Evolutionary conservation across 2,797 vertebrate genomes (phyloP).

Genomic region (Xyrichtys novacula): DNA sequence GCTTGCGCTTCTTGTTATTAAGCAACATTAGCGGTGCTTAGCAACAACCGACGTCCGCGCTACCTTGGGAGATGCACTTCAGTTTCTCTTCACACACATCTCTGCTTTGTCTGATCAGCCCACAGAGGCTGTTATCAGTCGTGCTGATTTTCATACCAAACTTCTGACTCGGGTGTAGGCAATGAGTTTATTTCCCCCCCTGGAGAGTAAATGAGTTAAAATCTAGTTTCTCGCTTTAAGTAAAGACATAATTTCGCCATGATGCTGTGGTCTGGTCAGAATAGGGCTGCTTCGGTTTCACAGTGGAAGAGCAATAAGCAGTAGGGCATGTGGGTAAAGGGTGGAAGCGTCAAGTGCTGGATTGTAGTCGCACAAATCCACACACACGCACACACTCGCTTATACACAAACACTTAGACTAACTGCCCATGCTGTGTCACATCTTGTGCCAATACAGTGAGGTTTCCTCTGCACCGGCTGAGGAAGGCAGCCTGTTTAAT

Average conservation of each 20-base stretch:
- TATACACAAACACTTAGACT: conserved; percentile 40
- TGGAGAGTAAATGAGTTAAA: conserved; percentile 28
- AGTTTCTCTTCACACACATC: neutral
- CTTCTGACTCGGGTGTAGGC: neutral
- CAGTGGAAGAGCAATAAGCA: conserved; percentile 23
- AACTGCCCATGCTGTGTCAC: conserved; percentile 51
- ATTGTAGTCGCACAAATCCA: conserved; percentile 19
- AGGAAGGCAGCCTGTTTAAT: conserved; percentile 72
- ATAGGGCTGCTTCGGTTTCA: conserved; percentile 19
- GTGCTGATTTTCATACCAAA: neutral
- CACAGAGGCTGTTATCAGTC: conserved; percentile 1
- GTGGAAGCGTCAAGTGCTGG: conserved; percentile 53
- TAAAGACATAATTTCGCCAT: conserved; percentile 26
- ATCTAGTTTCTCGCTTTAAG: neutral
- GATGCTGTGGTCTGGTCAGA: conserved; percentile 5
- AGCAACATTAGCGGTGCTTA: neutral
- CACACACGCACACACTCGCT: neutral
- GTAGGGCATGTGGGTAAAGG: conserved; percentile 23
- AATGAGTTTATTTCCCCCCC: conserved; percentile 37
- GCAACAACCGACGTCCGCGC: neutral
- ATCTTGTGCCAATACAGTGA: conserved; percentile 66
- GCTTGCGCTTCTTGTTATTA: neutral
- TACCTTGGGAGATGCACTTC: neutral
- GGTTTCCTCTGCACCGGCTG: conserved; percentile 59
- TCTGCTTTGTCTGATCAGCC: conserved; percentile 8